Percentiles rank a stretch among this genome's conserved stretches.
Evolutionary conservation across 2,113 vertebrate species (phyloP).

Genomic region (Dromaius novaehollandiae): DNA sequence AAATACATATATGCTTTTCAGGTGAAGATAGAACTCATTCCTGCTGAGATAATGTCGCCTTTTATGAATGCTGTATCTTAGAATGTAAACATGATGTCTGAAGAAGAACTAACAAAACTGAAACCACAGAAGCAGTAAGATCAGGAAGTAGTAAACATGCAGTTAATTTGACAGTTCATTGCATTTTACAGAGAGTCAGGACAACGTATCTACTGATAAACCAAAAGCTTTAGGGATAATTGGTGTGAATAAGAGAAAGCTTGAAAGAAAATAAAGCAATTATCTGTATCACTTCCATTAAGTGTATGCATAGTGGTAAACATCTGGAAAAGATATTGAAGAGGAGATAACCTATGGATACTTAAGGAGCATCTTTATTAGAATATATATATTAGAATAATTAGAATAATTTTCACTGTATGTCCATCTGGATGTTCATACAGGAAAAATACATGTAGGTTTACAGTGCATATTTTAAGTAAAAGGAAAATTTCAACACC

Average conservation of each 20-base stretch:
- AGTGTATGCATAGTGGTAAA: neutral
- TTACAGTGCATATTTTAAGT: neutral
- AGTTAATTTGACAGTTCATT: neutral
- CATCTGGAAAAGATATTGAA: neutral
- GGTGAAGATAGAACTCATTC: neutral
- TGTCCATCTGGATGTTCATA: neutral
- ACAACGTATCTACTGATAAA: neutral
- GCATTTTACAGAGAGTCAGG: neutral
- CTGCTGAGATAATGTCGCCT: neutral
- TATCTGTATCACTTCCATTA: neutral
- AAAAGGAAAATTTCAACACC: neutral
- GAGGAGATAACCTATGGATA: neutral
- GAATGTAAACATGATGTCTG: neutral
- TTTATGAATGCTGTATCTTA: neutral
- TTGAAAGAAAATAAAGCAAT: neutral
- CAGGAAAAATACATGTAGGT: neutral
- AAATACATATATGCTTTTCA: neutral
- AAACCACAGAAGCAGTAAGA: neutral
- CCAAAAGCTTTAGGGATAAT: neutral
- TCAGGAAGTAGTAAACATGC: neutral
- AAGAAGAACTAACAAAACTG: neutral
- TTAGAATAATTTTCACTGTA: neutral
- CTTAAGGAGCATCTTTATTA: neutral
- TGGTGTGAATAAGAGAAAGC: neutral
- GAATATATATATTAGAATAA: neutral